Evolutionary conservation across 2,113 vertebrate genomes (phyloP), one percentile per base, ranked within the genome.

Genomic region (Syngnathus scovelli): DNA sequence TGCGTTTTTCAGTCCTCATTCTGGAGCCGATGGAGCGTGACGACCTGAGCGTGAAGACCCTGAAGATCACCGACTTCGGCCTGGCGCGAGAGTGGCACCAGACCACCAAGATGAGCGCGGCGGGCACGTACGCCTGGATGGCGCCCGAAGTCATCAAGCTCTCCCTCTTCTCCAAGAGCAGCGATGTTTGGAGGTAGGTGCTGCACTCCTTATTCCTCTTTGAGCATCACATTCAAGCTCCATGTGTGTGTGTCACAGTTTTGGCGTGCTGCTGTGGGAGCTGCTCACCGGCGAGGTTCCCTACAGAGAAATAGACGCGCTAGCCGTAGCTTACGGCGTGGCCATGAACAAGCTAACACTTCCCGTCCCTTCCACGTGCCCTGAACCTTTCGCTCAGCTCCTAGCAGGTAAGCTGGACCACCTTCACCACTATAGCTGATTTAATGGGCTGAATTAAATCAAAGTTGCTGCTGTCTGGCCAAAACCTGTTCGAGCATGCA

Each of bases 61-160:
- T 98, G 87, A 98, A 98, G 93, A 98, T 98, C 79, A 98, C 96
- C 6, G 96, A 98, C 81, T 98, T 98, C 1, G 96, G 96, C 58
- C 74, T 98, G 78, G 96, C 96, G 3, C 88, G 96, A 69, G 96
- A 98, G 67, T 98, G 96, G 96, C 94, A 98, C 84, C 91, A 93
- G 80, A 98, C 96, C 39, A 98, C 96, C 56, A 95, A 94, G 89
- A 98, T 98, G 96, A 98, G 96, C 1, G 93, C 96, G 0, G 96
- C 94, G 0, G 96, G 96, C 69, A 98, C 96, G 4, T 98, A 98
- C 0, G 96, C 96, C 0, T 98, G 96, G 96, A 98, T 98, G 96
- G 96, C 96, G 27, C 96, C 96, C 0, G 96, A 96, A 85, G 94
- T 96, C 81, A 95, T 96, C 85, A 93, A 93, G 38, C 88, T 93